Evolutionary conservation across 2,888 invertebrate species (phyloP), one percentile per base, ranked within the genome.

Genomic region (Dicycla oo): DNA sequence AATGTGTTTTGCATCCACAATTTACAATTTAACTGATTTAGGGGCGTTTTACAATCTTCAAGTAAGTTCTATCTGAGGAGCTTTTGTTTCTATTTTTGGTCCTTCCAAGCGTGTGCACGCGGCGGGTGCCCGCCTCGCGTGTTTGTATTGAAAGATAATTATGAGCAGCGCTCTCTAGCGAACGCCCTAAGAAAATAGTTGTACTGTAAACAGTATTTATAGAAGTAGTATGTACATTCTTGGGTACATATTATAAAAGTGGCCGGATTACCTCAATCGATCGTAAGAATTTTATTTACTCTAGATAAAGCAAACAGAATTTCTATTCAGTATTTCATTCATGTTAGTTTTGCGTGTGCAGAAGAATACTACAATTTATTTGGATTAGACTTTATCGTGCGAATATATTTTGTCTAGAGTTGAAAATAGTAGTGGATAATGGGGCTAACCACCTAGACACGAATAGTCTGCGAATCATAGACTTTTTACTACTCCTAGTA

Each of bases 311-410:
- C 62, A 69, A 73, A 74, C 51, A 45, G 11, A 68, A 57, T 61
- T 30, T 54, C n/a, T 57, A 64, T 69, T 66, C 62, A 64, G 53
- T 58, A 51, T 75, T 80, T 80, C 80, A 83, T 83, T 83, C 84
- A 83, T 68, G 67, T 64, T 57, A 70, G 51, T 74, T 67, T 49
- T 40, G 67, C 80, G 84, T 81, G 80, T 73, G 84, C 58, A 60
- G 74, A 38, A 64, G 69, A 80, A 83, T 68, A 80, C 69, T 67
- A 67, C 62, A 67, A 83, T 80, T 62, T 70, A 73, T 76, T 74
- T 69, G 61, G 40, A 54, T 66, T 77, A 61, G 15, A 58, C 56
- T 58, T 64, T 69, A 82, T 56, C 40, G 73, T 62, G 45, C 26
- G 40, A 64, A 72, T 65, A 75, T 77, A 65, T 61, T 58, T n/a